These are phyloP conservation scores for Archaeoteleia sp. DNA, from an alignment of 2,888 invertebrate species.

Conservation along the genomic window DNA sequence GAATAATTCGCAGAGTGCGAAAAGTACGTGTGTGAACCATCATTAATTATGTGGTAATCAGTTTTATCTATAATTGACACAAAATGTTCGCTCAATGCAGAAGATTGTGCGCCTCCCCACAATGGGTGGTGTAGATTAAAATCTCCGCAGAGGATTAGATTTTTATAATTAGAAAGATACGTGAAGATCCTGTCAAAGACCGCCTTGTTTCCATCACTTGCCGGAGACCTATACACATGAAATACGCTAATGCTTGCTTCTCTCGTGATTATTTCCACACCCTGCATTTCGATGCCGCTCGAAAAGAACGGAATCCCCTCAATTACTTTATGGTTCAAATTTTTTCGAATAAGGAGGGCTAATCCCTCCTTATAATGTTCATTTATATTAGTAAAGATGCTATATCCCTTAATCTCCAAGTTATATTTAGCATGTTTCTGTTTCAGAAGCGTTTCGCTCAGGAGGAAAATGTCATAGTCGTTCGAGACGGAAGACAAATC, in stretches of 20 bases:
- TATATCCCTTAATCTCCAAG: not conserved
- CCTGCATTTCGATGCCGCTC: not conserved
- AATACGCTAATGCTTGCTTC: not conserved
- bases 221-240: constrained; percentile 3
- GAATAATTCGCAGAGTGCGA: not conserved
- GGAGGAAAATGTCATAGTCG: not conserved
- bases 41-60: not conserved
- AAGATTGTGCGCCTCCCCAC: not conserved
- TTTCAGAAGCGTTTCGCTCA: constrained; percentile 1
- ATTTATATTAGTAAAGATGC: not conserved
- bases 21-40: not conserved
- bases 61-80: not conserved
- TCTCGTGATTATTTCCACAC: not conserved
- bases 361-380: not conserved
- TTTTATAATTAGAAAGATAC: not conserved
- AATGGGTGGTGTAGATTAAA: constrained; percentile 15
- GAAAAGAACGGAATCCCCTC: not conserved
- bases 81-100: not conserved
- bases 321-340: constrained; percentile 6
- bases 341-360: not conserved
- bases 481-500: not conserved
- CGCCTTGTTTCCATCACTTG: not conserved
- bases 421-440: not conserved
- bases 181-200: too few relatives aligned
- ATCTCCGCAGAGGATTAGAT: constrained; percentile 10